phyloP scores from a whole-genome alignment of 2,888 invertebrate species.

The Argyra leucocephala region DNA sequence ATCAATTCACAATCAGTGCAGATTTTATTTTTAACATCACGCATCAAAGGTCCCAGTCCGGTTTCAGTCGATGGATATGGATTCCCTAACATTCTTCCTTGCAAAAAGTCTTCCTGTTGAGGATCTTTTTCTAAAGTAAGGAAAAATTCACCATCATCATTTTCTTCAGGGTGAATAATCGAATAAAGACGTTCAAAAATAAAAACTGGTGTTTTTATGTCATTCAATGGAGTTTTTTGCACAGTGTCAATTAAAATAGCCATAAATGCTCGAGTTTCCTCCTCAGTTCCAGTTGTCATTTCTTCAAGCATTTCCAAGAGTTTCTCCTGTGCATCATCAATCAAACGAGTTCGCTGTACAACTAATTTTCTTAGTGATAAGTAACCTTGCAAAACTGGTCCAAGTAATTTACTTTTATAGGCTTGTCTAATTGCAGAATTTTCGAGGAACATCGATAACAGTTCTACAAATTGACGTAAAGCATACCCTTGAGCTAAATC shows the following conservation, averaged over 20 bases:
- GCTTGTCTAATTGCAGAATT: slow-evolving; percentile 78
- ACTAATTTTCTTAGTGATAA: slow-evolving; percentile 80
- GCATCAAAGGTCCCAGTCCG: slow-evolving; percentile 93
- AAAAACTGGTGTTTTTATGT: slow-evolving; percentile 92
- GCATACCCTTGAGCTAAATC: slow-evolving; percentile 92
- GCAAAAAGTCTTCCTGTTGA: slow-evolving; percentile 94
- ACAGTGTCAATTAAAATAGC: slow-evolving; percentile 93
- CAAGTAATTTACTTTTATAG: slow-evolving; percentile 81
- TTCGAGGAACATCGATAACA: slow-evolving; percentile 79
- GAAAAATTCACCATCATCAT: slow-evolving; percentile 93
- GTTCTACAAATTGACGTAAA: slow-evolving; percentile 77
- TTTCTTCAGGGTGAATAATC: slow-evolving; percentile 94
- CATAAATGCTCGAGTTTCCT: slow-evolving; percentile 95
- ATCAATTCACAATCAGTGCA: slow-evolving; percentile 96
- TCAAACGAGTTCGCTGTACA: slow-evolving; percentile 86
- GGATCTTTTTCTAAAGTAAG: slow-evolving; percentile 95
- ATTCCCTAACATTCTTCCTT: slow-evolving; percentile 94
- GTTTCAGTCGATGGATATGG: slow-evolving; percentile 91
- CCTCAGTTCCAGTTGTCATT: slow-evolving; percentile 90
- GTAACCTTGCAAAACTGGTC: slow-evolving; percentile 70
- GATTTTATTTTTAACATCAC: slow-evolving; percentile 98
- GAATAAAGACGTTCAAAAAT: slow-evolving; percentile 95
- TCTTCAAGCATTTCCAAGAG: slow-evolving; percentile 85
- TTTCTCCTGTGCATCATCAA: slow-evolving; percentile 94
- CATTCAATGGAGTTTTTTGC: slow-evolving; percentile 79